Evolutionary conservation across 2,888 invertebrate species (phyloP).

Genomic region (Scaptomyza parva): DNA sequence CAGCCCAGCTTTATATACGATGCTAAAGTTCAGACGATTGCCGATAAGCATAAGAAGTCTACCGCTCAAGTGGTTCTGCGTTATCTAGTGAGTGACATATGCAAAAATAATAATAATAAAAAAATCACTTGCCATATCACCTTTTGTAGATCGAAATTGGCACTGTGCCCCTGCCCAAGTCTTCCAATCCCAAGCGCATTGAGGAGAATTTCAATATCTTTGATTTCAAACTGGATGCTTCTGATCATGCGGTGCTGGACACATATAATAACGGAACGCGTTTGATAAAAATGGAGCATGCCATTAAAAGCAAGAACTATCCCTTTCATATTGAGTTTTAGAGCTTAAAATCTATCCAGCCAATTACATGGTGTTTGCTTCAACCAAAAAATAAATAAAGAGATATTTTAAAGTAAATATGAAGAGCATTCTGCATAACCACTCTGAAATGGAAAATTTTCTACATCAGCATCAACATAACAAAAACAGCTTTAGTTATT

Average conservation of each 20-base stretch:
- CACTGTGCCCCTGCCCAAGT: conserved; percentile 87
- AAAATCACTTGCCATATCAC: not conserved
- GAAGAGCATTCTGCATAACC: no score
- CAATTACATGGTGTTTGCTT: not conserved
- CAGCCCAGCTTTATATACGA: conserved; percentile 87
- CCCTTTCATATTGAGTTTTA: conserved; percentile 81
- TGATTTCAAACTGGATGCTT: conserved; percentile 86
- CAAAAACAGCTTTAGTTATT: no score
- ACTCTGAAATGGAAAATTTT: conserved; percentile 34
- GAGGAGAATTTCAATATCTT: conserved; percentile 87
- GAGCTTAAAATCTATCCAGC: not conserved
- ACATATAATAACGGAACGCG: conserved; percentile 85
- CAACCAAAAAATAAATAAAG: not conserved
- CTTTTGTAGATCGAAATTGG: conserved; percentile 85
- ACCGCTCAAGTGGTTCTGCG: conserved; percentile 90
- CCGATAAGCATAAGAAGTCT: conserved; percentile 88
- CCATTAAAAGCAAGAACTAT: conserved; percentile 79
- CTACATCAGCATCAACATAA: conserved; percentile 12
- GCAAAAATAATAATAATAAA: no score
- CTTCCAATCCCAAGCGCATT: conserved; percentile 86
- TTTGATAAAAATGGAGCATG: conserved; percentile 82
- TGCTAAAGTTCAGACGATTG: conserved; percentile 86
- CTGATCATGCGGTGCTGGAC: conserved; percentile 86
- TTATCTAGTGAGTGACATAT: conserved; percentile 77
- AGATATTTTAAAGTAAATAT: not conserved